Evolutionary conservation across 1,140 invertebrate genomes (phyloP), one percentile per base, ranked within the genome.

Genomic region (Papilio dardanus): DNA sequence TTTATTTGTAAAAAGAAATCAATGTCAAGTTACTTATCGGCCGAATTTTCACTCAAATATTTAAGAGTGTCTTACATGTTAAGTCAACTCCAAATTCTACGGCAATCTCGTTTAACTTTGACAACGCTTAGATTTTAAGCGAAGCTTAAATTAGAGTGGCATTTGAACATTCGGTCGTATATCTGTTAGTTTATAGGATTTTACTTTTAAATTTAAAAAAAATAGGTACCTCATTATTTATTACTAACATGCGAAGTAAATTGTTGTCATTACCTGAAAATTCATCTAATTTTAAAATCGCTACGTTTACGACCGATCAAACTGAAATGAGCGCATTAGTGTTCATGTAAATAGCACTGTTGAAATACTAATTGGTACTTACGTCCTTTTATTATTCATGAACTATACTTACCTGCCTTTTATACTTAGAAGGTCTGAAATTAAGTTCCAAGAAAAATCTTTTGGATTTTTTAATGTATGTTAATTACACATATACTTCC

Each of bases 251-350:
- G 77, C 54, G 12, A 58, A 31, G 67, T 19, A 78, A 81, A 82
- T 77, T 75, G 67, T 77, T 62, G 74, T 77, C 81, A 84, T 82
- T 82, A 82, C 82, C 75, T 81, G 65, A 69, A 58, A 80, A 71
- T 42, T 77, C 77, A 74, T 82, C 62, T 46, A 80, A 76, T 75
- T 82, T 78, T 81, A 82, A 84, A 82, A 84, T 82, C 79, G 76
- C 82, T 69, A 35, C 79, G 74, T 77, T 84, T 73, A 73, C 28
- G 24, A 10, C 16, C 71, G 58, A 73, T 73, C 71, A 73, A 73
- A 73, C n/a, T n/a, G 68, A 46, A 71, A 46, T 71, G 28, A 8
- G 46, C 71, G 46, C 71, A 58, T 33, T 30, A 68, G 31, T 40
- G n/a, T 24, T 21, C 10, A 28, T 68, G 31, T 68, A 28, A 35